Evolutionary conservation across 1,140 invertebrate species (phyloP).

Genomic region (Meteorus sp.): DNA sequence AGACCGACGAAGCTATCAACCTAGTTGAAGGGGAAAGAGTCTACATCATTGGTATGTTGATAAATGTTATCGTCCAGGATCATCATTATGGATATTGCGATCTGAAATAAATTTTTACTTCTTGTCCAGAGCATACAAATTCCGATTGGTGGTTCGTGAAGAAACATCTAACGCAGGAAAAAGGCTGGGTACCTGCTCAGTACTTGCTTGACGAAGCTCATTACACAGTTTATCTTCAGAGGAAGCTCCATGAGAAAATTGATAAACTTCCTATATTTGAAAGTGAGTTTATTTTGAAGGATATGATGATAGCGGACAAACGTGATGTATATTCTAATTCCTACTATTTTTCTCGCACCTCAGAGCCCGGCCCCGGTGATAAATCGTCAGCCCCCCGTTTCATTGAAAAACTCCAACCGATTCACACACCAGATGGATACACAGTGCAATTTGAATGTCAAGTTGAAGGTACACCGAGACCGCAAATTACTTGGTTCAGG

Average conservation of each 20-base stretch:
- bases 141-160: conserved; percentile 90
- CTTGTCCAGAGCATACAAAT: conserved; percentile 69
- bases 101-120: conserved; percentile 16
- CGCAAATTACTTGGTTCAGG: conserved; percentile 93
- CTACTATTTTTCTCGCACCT: conserved; percentile 17
- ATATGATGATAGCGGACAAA: not conserved
- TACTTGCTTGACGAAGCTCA: conserved; percentile 80
- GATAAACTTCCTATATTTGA: conserved; percentile 89
- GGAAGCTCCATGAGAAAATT: conserved; percentile 87
- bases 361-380: conserved; percentile 78
- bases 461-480: conserved; percentile 85
- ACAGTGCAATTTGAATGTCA: conserved; percentile 89
- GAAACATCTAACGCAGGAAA: conserved; percentile 87
- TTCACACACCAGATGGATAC: conserved; percentile 81
- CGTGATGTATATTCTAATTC: too few species aligned
- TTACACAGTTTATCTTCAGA: conserved; percentile 81
- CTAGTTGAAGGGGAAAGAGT: conserved; percentile 88
- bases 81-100: not conserved
- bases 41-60: conserved; percentile 74
- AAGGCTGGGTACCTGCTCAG: conserved; percentile 89
- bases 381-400: conserved; percentile 81
- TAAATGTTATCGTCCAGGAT: too few species aligned
- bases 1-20: conserved; percentile 83
- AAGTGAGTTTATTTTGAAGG: conserved; percentile 67
- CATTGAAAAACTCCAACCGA: conserved; percentile 80